Evolutionary conservation across 2,797 vertebrate genomes (phyloP).

Genomic region (Sebastes kiyomatsui): DNA sequence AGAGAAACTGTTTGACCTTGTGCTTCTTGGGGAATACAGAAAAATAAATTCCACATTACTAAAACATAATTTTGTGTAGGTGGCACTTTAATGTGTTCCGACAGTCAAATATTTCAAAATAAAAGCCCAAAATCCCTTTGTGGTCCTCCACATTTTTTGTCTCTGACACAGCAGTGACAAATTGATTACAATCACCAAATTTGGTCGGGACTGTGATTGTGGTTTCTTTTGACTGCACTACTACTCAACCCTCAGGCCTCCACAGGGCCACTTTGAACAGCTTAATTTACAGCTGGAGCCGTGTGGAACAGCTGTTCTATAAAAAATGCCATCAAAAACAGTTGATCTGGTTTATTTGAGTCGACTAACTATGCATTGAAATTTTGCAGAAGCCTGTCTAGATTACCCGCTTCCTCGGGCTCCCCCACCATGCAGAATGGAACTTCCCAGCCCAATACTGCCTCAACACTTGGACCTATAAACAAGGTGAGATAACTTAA

Average conservation of each 20-base stretch:
- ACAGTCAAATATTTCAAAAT: not conserved
- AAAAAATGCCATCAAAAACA: not conserved
- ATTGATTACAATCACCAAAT: conserved; percentile 20
- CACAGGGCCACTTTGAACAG: not conserved
- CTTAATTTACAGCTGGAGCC: conserved; percentile 14
- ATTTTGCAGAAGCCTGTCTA: conserved; percentile 78
- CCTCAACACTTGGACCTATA: conserved; percentile 46
- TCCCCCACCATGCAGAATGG: conserved; percentile 68
- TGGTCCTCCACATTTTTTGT: conserved; percentile 2
- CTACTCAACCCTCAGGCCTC: not conserved
- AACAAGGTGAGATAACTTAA: conserved; percentile 59
- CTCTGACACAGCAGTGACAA: conserved; percentile 10
- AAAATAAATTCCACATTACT: not conserved
- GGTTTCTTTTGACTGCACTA: conserved; percentile 30
- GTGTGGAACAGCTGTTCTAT: not conserved
- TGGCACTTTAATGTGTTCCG: not conserved
- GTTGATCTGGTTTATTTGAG: not conserved
- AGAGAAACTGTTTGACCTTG: not conserved
- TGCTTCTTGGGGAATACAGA: not conserved
- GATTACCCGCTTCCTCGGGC: conserved; percentile 72
- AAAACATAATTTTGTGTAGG: too few species aligned
- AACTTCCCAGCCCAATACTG: conserved; percentile 56
- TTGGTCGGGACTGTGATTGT: conserved; percentile 13
- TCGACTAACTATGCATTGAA: not conserved
- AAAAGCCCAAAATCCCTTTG: not conserved